Base-by-base conservation (phyloP, 2,888 invertebrate species). In the Synanthedon myopaeformis region DNA sequence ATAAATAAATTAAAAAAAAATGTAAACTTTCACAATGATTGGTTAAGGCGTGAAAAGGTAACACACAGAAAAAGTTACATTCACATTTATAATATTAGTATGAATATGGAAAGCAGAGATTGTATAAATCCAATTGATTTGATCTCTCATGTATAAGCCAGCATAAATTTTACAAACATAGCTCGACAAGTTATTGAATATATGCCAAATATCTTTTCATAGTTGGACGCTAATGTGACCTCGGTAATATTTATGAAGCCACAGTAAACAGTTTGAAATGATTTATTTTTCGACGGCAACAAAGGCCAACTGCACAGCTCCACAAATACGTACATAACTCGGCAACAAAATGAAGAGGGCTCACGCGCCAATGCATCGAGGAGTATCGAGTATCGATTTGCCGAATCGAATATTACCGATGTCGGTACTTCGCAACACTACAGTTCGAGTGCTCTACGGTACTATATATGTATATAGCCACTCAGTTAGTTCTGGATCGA, bases 341-440 rank as follows among this genome's bases (percentile, higher is more conserved):
- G 51, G 55, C 52, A 56, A 56, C 54, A 45, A 62, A 62, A 70
- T 72, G 63, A 67, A 73, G 74, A 58, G 71, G 57, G 50, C 65
- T 61, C 61, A 66, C 65, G 66, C 69, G 65, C 62, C 63, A 63
- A 61, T 71, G 66, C 69, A 57, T 62, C 61, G 51, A 53, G 57
- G 58, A 49, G 49, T 49, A 49, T 49, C 49, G 17, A 59, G 56
- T 58, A 69, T 67, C 64, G 65, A 67, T 64, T 60, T 59, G 57
- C 52, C 55, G 59, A 62, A 60, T 66, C 66, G 67, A 62, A 67
- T 68, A 69, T 67, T 67, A 65, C 61, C 61, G 66, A 63, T 64
- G 67, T 64, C 61, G 61, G 61, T 61, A 51, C 70, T 72, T 54
- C 53, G 42, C 19, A n/a, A 42, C 52, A 51, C 41, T 45, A 55